Evolutionary conservation across 2,797 vertebrate species (phyloP).

Genomic region (Carduelis carduelis): DNA sequence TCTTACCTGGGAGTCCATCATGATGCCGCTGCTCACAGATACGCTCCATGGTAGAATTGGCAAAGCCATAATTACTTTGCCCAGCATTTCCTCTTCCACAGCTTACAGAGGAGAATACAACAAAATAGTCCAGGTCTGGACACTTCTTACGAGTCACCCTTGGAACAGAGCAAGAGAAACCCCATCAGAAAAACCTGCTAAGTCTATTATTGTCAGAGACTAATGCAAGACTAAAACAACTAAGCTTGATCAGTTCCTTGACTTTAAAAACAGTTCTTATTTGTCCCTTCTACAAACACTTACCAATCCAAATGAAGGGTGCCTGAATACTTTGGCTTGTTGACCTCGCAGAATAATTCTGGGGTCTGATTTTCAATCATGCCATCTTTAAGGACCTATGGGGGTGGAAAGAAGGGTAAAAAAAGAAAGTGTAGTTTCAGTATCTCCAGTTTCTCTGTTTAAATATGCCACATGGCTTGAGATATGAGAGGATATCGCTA

Average conservation of each 20-base stretch:
- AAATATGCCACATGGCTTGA: neutral
- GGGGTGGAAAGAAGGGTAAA: neutral
- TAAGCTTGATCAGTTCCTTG: neutral
- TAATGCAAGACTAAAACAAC: neutral
- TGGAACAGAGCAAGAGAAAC: neutral
- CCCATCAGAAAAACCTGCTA: neutral
- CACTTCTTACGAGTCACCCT: conserved; percentile 88
- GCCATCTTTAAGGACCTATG: conserved; percentile 90
- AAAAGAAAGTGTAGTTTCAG: neutral
- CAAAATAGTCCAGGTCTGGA: conserved; percentile 89
- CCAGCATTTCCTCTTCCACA: conserved; percentile 94
- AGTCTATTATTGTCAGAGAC: neutral
- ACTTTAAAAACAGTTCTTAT: neutral
- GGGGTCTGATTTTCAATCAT: conserved; percentile 93
- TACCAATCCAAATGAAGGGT: conserved; percentile 91
- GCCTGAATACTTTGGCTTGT: conserved; percentile 89
- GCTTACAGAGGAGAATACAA: conserved; percentile 95
- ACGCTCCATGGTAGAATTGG: conserved; percentile 97
- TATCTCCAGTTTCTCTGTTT: neutral
- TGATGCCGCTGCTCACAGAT: conserved; percentile 88
- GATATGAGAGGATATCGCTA: neutral
- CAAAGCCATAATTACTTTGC: conserved; percentile 95
- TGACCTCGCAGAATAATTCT: conserved; percentile 86
- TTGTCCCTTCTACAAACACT: neutral
- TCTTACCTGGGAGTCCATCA: conserved; percentile 82